Evolutionary conservation across 1,140 invertebrate genomes (phyloP), one percentile per base, ranked within the genome.

Genomic region (honey bee (Apis mellifera)): DNA sequence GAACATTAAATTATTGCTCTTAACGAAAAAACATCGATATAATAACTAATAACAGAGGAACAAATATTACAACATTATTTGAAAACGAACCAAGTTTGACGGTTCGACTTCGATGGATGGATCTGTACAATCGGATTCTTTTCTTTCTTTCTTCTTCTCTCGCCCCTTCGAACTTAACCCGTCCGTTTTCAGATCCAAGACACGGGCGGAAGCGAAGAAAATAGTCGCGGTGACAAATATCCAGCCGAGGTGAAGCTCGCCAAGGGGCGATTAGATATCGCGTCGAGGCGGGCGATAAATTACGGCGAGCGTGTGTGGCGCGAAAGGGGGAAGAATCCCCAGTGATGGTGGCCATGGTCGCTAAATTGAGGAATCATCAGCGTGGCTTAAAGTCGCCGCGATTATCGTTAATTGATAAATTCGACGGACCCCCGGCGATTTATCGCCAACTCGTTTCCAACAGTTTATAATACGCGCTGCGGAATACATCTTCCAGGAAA

Each of bases 401-500:
- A 89, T 89, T 88, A 88, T 88, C 86, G 84, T 78, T 89, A 89
- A 89, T 89, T 89, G 87, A 89, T 89, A 89, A 89, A 89, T 89
- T 89, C 87, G 87, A 88, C 77, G 84, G 81, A 17, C 48, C 65
- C 42, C 26, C 66, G 54, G 84, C 79, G 66, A 89, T 88, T 86
- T 84, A 89, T 89, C 85, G 82, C 79, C 42, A 48, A 32, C 72
- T 72, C 72, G 77, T 85, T 83, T 60, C 85, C 83, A 85, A 79
- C 77, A 77, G 86, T 85, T 87, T 78, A 32, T 84, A 74, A 71
- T 57, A 15, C 26, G 26, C 76, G 60, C n/a, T n/a, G 12, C 54
- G 1, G 1, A n/a, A 3, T 32, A 32, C 19, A 74, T 32, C 71
- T 82, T 83, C 69, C 73, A 64, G 83, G 60, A 75, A 80, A 76